Evolutionary conservation across 2,888 invertebrate species (phyloP).

Genomic region (Tipula vernalis): DNA sequence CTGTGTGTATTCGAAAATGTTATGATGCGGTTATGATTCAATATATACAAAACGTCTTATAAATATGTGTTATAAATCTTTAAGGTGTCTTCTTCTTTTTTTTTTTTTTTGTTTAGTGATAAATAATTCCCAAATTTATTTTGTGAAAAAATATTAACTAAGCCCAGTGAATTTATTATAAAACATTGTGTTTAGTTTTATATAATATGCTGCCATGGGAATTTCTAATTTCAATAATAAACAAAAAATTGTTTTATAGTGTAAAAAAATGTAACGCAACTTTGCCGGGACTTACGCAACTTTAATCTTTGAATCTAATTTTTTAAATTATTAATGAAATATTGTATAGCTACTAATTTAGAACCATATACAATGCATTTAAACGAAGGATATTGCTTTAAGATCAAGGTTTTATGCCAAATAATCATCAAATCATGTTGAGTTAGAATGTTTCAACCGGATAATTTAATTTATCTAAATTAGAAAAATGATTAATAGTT

Average conservation of each 20-base stretch:
- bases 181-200: not conserved
- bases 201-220: not conserved
- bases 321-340: not conserved
- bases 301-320: not conserved
- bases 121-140: not conserved
- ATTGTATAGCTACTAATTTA: not conserved
- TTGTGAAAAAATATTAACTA: not conserved
- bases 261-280: not conserved
- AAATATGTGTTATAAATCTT: not conserved
- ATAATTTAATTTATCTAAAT: not conserved
- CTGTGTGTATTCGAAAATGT: not conserved
- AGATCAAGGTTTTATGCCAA: not conserved
- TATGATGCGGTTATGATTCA: not conserved
- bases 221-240: not conserved
- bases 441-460: not conserved
- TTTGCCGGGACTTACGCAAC: not conserved
- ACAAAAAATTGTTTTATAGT: not conserved
- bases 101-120: not conserved
- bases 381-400: not conserved
- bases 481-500: not conserved
- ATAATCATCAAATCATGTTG: not conserved
- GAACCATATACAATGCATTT: not conserved
- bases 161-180: not conserved
- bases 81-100: not conserved
- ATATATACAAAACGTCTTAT: not conserved